Base-by-base conservation (phyloP, 2,888 invertebrate species). In the Tethea ocularis region DNA sequence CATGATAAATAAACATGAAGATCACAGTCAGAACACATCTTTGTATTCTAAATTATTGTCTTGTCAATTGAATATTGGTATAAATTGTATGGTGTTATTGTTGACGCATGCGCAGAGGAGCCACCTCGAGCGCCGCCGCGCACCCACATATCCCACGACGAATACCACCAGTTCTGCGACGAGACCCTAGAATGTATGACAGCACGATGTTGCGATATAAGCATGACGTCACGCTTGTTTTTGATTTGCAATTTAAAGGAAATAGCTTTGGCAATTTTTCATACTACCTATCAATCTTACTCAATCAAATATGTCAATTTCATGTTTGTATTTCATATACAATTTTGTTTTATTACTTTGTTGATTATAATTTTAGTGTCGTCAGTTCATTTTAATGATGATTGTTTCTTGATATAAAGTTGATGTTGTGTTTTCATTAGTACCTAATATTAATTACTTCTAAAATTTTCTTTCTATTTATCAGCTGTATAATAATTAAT, bases 121-220 rank as follows among this genome's bases (percentile, higher is more conserved):
- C 88, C 91, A 61, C 90, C 90, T 24, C 85, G 93, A 22, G 93
- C 93, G 62, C 93, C 93, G 69, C 93, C 93, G 53, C 90, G 93
- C 76, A 85, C 93, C 54, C 88, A 87, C 78, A 94, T 95, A 82
- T 95, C 96, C 59, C 95, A 95, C 87, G 95, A 96, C 89, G 97
- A 97, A 89, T 96, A 96, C 89, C 96, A 96, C 86, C 95, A 95
- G 88, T 96, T 96, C 92, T 96, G 95, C 93, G 96, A 96, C 91
- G 94, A 95, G 82, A 95, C 96, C 82, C 94, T 97, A 75, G 97
- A 97, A 95, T 96, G 96, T 96, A 96, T 86, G 94, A 79, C 74
- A 74, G 83, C 84, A 84, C 84, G 83, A 63, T 60, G 71, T 20
- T 46, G 46, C 46, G 46, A 46, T 76, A 67, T 77, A 60, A 72